A percentile compares a stretch with the other conserved stretches of the same genome.
Evolutionary conservation across 2,113 vertebrate species (phyloP).

Genomic region (Oriolus oriolus): DNA sequence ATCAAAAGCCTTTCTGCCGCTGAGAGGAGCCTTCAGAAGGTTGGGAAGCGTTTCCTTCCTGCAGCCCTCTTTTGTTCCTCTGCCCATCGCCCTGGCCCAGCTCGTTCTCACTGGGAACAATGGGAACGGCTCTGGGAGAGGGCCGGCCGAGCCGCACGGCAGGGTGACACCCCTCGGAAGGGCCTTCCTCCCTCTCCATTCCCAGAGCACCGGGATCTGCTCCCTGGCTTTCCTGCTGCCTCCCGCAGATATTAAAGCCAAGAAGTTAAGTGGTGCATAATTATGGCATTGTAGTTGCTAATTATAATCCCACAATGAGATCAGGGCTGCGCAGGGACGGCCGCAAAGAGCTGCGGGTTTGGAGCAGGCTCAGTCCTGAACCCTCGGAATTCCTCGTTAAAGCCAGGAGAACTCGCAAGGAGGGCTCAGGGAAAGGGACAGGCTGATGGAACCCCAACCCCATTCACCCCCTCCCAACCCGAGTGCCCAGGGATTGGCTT

Average conservation of each 20-base stretch:
- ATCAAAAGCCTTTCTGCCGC: not conserved
- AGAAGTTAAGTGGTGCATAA: slow-evolving; percentile 63
- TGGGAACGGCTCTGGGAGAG: not conserved
- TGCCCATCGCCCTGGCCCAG: not conserved
- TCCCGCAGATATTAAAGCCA: slow-evolving; percentile 53
- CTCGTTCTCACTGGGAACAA: not conserved
- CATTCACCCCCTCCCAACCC: fast-evolving
- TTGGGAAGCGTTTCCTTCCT: slow-evolving; percentile 26
- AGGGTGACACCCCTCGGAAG: not conserved
- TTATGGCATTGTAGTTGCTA: slow-evolving; percentile 67
- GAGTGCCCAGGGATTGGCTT: fast-evolving
- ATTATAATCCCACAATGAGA: slow-evolving; percentile 72
- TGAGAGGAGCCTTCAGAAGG: not conserved
- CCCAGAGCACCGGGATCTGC: not conserved
- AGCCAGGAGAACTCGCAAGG: not conserved
- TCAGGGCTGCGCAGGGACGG: slow-evolving; percentile 20
- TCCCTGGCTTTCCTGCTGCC: not conserved
- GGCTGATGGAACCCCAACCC: not conserved
- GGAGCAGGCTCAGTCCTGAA: not conserved
- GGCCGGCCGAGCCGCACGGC: not conserved
- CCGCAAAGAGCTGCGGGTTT: slow-evolving; percentile 25
- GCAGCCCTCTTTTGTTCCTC: not conserved
- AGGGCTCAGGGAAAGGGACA: not conserved
- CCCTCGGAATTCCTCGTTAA: not conserved
- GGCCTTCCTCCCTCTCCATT: not conserved